phyloP scores from a whole-genome alignment of 2,113 vertebrate species.

The Spea multiplicata region DNA sequence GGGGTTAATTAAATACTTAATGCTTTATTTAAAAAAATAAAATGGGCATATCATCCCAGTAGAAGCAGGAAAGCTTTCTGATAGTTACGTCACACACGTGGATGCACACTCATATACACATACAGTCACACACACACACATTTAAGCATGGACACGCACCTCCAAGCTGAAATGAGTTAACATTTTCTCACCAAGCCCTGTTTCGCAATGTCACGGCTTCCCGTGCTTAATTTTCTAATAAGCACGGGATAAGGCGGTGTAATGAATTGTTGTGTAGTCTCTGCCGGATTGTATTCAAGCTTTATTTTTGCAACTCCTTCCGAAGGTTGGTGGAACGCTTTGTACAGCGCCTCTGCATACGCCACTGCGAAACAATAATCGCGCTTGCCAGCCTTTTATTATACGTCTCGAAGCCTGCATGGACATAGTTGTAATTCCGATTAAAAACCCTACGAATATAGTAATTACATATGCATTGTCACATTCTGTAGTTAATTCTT shows the following conservation, averaged over 20 bases:
- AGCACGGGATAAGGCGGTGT: not conserved
- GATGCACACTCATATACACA: too few species aligned
- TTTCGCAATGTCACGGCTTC: too few species aligned
- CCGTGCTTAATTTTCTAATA: not conserved
- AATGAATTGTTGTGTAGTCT: slow-evolving; percentile 15
- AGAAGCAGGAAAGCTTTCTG: too few species aligned
- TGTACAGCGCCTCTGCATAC: slow-evolving; percentile 11
- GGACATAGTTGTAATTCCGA: slow-evolving; percentile 54
- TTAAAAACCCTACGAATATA: slow-evolving; percentile 51
- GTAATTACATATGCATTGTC: slow-evolving; percentile 57
- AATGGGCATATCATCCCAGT: too few species aligned
- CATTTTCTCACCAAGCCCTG: not conserved
- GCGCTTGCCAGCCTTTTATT: slow-evolving; percentile 2
- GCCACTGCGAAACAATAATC: not conserved
- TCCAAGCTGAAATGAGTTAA: not conserved
- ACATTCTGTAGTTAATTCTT: slow-evolving; percentile 52
- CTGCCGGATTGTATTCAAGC: slow-evolving; percentile 1
- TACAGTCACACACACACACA: too few species aligned
- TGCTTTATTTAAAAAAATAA: too few species aligned
- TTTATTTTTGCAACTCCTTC: not conserved
- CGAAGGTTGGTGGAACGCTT: slow-evolving; percentile 12
- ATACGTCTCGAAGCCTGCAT: slow-evolving; percentile 49
- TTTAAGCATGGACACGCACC: too few species aligned
- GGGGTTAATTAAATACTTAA: too few species aligned
- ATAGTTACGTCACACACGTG: too few species aligned